Percentiles rank a stretch among this genome's conserved stretches.
These are phyloP conservation scores for Xestia sexstrigata DNA, from an alignment of 2,888 invertebrate species.

Conservation along the genomic window DNA sequence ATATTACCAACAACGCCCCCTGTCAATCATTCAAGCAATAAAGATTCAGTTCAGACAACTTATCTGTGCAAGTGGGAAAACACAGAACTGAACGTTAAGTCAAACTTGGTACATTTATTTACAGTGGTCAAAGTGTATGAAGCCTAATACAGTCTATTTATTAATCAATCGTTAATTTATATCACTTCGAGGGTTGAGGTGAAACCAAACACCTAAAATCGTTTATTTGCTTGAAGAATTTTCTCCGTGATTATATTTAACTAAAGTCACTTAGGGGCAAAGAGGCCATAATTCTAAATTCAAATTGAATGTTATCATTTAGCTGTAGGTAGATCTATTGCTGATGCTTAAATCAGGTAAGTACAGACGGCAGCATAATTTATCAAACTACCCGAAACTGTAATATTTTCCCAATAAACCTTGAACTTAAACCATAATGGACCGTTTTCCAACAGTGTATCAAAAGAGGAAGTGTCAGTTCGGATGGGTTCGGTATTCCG, in stretches of 20 bases:
- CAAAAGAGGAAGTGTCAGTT: constrained; percentile 83
- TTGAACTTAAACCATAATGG: neutral
- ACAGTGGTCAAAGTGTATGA: too few species aligned
- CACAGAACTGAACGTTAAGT: too few species aligned
- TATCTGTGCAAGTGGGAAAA: too few species aligned
- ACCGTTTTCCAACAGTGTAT: constrained; percentile 73
- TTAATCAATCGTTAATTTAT: neutral
- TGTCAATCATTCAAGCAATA: neutral
- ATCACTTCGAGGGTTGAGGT: too few species aligned
- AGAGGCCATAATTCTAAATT: neutral
- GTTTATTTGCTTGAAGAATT: neutral
- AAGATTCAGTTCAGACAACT: neutral
- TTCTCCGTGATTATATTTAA: neutral
- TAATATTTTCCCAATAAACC: too few species aligned
- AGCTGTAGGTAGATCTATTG: neutral
- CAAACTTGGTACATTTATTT: too few species aligned
- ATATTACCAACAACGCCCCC: neutral
- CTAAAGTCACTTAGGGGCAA: neutral
- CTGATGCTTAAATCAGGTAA: neutral
- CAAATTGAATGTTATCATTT: neutral
- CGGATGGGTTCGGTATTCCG: constrained; percentile 86
- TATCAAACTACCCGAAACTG: too few species aligned
- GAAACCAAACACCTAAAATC: neutral
- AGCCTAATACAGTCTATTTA: neutral
- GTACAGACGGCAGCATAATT: too few species aligned